Evolutionary conservation across 2,113 vertebrate species (phyloP).

Genomic region (Trematomus loennbergii): DNA sequence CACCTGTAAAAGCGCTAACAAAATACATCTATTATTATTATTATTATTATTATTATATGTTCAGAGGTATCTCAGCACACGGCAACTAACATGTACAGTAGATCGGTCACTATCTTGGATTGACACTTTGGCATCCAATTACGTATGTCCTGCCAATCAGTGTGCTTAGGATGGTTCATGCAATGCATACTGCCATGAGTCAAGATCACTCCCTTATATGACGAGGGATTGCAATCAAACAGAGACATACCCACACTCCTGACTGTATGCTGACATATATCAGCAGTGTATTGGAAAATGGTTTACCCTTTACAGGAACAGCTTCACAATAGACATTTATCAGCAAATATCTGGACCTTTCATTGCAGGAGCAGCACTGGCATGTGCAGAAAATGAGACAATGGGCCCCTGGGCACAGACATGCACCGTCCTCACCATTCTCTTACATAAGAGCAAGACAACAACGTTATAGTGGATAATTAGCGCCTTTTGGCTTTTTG

Average conservation of each 20-base stretch:
- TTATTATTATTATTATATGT: too few species aligned
- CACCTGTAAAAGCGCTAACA: too few species aligned
- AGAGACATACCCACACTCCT: conserved; percentile 21
- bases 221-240: neutral
- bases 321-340: neutral
- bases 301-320: neutral
- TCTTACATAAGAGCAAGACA: too few species aligned
- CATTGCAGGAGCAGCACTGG: neutral
- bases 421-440: too few species aligned
- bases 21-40: too few species aligned
- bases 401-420: too few species aligned
- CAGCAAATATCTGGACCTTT: conserved; percentile 2
- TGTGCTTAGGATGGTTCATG: conserved; percentile 18
- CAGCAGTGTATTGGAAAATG: neutral
- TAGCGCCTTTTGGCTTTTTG: too few species aligned
- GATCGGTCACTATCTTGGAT: conserved; percentile 21
- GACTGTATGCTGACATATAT: conserved; percentile 11
- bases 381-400: too few species aligned
- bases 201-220: conserved; percentile 5
- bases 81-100: conserved; percentile 37
- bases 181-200: conserved; percentile 15
- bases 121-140: conserved; percentile 23
- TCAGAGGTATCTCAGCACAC: conserved; percentile 20
- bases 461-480: too few species aligned
- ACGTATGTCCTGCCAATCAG: neutral